Evolutionary conservation across 2,888 invertebrate genomes (phyloP).

Genomic region (Calameuta filiformis): DNA sequence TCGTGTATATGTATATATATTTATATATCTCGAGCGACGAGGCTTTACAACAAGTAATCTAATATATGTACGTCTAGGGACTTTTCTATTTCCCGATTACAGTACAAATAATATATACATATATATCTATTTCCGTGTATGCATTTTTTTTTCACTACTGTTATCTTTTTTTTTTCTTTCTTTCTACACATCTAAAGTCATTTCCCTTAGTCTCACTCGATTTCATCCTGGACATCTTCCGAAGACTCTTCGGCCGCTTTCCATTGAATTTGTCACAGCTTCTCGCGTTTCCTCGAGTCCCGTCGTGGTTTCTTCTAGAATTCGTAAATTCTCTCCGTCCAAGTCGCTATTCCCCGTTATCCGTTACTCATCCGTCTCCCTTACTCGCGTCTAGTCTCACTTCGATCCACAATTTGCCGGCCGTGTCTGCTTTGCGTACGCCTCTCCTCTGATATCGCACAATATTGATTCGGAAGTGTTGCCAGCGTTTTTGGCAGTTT

Average conservation of each 20-base stretch:
- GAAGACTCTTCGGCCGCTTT: not conserved
- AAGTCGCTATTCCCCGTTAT: not conserved
- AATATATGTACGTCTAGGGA: not conserved
- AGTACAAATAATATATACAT: not conserved
- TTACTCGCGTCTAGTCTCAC: not conserved
- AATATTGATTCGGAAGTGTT: constrained; percentile 1
- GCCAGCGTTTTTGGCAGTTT: constrained; percentile 25
- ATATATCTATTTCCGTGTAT: not conserved
- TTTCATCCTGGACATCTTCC: not conserved
- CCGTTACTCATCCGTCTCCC: not conserved
- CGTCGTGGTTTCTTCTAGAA: not conserved
- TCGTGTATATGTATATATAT: not conserved
- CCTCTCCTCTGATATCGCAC: not conserved
- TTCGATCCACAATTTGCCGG: not conserved
- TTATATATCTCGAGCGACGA: not conserved
- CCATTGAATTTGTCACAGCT: not conserved
- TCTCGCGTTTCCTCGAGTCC: not conserved
- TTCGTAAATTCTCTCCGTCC: not conserved
- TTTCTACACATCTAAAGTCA: not conserved
- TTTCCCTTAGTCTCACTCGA: not conserved
- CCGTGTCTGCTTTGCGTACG: not conserved
- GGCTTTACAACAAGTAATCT: not conserved
- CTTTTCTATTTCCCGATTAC: not conserved
- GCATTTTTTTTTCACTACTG: not conserved
- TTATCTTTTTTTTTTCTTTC: not conserved